Conservation (phyloP, 2,888 invertebrate genomes). For the Heteropelma amictum region DNA sequence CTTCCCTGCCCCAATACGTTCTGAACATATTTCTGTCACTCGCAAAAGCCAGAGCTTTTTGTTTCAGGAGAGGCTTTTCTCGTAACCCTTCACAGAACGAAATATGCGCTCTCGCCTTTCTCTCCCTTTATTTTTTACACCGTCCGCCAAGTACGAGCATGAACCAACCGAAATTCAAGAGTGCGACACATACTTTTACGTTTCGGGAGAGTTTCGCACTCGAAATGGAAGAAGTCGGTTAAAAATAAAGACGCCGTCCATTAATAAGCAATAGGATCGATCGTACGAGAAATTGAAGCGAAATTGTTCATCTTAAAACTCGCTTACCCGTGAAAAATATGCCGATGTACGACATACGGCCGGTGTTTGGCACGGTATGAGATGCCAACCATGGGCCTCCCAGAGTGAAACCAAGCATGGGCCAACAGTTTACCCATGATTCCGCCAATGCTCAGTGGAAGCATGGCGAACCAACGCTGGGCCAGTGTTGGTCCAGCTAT, state of each 20-base stretch:
- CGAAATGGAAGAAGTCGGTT: background rate
- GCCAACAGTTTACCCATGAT: too few species aligned
- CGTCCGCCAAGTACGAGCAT: background rate
- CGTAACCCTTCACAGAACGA: constrained; percentile 6
- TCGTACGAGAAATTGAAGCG: constrained; percentile 19
- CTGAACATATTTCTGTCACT: constrained; percentile 9
- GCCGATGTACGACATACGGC: too few species aligned
- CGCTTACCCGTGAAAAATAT: too few species aligned
- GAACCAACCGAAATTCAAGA: too few species aligned
- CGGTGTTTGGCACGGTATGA: too few species aligned
- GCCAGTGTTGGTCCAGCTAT: too few species aligned
- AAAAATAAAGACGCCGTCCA: background rate
- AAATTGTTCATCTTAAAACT: constrained; percentile 26
- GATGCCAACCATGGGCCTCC: too few species aligned
- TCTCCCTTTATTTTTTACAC: background rate
- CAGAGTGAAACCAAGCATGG: too few species aligned
- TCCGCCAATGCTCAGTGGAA: too few species aligned
- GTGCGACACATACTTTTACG: too few species aligned
- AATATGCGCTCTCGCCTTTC: constrained; percentile 4
- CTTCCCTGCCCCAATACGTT: background rate
- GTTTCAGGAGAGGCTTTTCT: background rate
- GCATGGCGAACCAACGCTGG: too few species aligned
- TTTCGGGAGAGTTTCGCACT: too few species aligned
- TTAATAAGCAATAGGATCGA: constrained; percentile 17
- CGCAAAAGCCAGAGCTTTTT: constrained; percentile 15